A percentile compares a stretch with the other conserved stretches of the same genome.
Conservation (phyloP, 2,888 invertebrate species). For the Branchipolynoe longqiensis region DNA sequence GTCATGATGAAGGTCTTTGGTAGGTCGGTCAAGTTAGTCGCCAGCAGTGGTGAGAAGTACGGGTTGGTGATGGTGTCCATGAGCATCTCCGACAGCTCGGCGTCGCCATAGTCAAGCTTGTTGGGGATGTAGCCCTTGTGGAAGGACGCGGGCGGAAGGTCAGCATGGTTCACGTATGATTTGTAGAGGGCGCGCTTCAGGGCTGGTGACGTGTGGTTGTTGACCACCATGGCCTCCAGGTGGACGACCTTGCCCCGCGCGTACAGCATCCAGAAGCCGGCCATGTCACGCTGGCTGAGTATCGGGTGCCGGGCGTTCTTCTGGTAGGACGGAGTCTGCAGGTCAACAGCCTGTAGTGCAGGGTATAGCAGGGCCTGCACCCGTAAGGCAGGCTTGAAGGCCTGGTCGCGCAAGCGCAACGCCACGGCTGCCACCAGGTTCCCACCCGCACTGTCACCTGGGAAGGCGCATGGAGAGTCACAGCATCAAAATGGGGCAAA, state of each 20-base stretch:
- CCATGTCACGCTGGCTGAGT: constrained; percentile 33
- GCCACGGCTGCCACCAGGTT: constrained; percentile 57
- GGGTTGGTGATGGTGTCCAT: constrained; percentile 66
- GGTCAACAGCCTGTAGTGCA: constrained; percentile 48
- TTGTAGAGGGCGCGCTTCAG: background rate
- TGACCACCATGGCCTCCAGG: background rate
- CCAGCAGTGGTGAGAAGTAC: constrained; percentile 74
- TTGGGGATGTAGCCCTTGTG: background rate
- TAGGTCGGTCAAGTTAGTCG: constrained; percentile 67
- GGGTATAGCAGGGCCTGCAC: constrained; percentile 57
- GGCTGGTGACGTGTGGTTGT: constrained; percentile 12
- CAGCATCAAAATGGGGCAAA: too few relatives aligned
- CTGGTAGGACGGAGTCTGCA: constrained; percentile 58
- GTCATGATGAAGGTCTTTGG: constrained; percentile 73
- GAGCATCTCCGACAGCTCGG: background rate
- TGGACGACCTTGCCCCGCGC: background rate
- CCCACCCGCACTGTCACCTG: constrained; percentile 63
- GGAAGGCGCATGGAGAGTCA: too few relatives aligned
- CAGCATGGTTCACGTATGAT: constrained; percentile 1
- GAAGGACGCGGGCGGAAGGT: background rate
- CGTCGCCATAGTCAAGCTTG: background rate
- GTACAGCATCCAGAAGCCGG: constrained; percentile 46
- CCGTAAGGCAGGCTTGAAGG: background rate
- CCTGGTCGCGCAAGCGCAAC: background rate
- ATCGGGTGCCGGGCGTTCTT: constrained; percentile 14